phyloP scores from a whole-genome alignment of 2,797 vertebrate genomes.

The Melanotaenia nigrans region DNA sequence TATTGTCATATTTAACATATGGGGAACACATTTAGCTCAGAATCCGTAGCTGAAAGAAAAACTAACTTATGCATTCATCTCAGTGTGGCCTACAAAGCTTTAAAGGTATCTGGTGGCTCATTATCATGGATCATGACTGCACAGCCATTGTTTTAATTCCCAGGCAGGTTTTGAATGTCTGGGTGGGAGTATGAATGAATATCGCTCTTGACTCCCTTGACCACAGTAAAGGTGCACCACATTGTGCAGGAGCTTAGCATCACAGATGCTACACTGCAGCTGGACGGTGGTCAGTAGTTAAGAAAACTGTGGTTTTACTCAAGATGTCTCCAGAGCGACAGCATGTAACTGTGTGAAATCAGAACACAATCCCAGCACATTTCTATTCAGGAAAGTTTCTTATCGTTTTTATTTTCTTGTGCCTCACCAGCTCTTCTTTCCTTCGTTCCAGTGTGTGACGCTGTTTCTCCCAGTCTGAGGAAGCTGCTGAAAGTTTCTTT shows the following conservation, averaged over 20 bases:
- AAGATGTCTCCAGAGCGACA: neutral
- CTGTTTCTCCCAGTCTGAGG: slow-evolving; percentile 96
- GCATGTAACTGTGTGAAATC: neutral
- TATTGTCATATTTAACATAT: neutral
- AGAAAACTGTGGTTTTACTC: slow-evolving; percentile 14
- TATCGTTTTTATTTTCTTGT: neutral
- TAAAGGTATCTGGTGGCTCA: slow-evolving; percentile 20
- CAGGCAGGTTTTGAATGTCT: slow-evolving; percentile 27
- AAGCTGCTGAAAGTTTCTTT: slow-evolving; percentile 89
- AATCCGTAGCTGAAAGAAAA: neutral
- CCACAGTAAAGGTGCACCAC: slow-evolving; percentile 30
- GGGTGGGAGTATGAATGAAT: slow-evolving; percentile 37
- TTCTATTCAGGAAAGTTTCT: neutral
- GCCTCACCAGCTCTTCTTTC: slow-evolving; percentile 91
- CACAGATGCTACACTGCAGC: slow-evolving; percentile 30
- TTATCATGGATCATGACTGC: slow-evolving; percentile 2
- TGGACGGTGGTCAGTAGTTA: slow-evolving; percentile 24
- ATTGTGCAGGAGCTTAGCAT: slow-evolving; percentile 23
- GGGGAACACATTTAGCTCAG: neutral
- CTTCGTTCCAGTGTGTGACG: slow-evolving; percentile 92
- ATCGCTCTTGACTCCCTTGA: slow-evolving; percentile 11
- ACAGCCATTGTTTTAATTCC: slow-evolving; percentile 36
- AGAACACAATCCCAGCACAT: neutral
- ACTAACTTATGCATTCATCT: slow-evolving; percentile 4
- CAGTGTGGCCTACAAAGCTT: slow-evolving; percentile 7